phyloP scores from a whole-genome alignment of 2,113 vertebrate genomes.

The Amazona vittata region DNA sequence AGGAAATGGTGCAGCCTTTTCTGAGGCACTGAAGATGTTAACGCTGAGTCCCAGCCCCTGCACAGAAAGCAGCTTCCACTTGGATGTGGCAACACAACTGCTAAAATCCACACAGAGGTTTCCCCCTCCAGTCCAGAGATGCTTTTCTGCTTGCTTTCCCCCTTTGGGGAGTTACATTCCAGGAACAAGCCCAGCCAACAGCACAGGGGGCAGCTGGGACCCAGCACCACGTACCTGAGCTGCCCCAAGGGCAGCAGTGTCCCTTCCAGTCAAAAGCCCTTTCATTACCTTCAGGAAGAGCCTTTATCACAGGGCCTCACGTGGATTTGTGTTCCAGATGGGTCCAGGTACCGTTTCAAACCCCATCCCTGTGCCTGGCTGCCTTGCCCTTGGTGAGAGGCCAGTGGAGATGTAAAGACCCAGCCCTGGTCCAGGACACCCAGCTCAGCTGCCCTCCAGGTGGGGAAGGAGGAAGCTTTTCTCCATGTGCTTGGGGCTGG shows the following conservation, averaged over 20 bases:
- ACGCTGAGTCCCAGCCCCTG: not conserved
- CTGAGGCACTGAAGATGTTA: not conserved
- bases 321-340: not conserved
- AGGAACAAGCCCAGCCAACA: not conserved
- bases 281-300: not conserved
- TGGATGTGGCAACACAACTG: not conserved
- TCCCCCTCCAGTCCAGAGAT: not conserved
- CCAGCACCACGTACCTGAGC: accelerated
- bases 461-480: not conserved
- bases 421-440: not conserved
- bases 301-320: not conserved
- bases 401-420: not conserved
- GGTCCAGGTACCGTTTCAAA: not conserved
- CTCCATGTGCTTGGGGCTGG: not conserved
- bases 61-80: not conserved
- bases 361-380: not conserved
- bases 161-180: not conserved
- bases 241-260: not conserved
- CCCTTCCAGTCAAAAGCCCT: not conserved
- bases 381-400: accelerated
- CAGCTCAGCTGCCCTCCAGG: accelerated
- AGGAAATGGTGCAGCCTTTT: not conserved
- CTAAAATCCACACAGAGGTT: not conserved
- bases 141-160: not conserved
- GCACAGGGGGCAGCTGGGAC: not conserved